Base-by-base conservation (phyloP, 1,140 invertebrate species). In the Lutraria rhynchaena region DNA sequence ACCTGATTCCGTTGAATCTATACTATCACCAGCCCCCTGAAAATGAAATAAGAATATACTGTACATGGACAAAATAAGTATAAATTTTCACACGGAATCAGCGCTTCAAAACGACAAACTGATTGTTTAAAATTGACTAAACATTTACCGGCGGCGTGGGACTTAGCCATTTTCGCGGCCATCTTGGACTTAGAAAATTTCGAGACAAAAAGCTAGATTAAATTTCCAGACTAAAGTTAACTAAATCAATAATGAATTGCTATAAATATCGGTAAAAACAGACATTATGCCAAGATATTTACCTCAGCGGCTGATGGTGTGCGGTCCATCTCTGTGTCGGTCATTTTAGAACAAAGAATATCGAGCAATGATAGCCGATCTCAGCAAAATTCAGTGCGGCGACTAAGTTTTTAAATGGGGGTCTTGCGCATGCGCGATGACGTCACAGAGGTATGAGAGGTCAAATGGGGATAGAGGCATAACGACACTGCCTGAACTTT, bases 171-270 rank as follows among this genome's bases (percentile, higher is more conserved):
- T 82, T 85, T 83, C 67, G 63, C 84, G 77, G 84, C 84, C 84
- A 85, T 85, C 70, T 85, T 85, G 76, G 84, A 85, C 84, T 85
- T 85, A 75, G 84, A 77, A 78, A 81, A 76, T 85, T 85, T 85
- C 71, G 41, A 29, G 31, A 65, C 63, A 75, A 83, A 83, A 83
- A 82, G 71, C 74, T 24, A 1, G 1, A n/a, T 46, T 53, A 51
- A 60, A 69, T 81, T 70, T 55, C 44, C 13, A 41, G 49, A 41
- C 4, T 75, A 75, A 75, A 75, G 57, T 3, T 33, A 35, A 29
- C 11, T 61, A 61, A 49, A 49, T 17, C 35, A 15, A 7, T 22
- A 61, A 61, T 37, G 31, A 60, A 57, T 51, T 49, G 0, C 29
- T 33, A 1, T 33, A 49, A 33, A 49, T 60, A 17, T 33, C 13